Conservation (phyloP, 2,888 invertebrate species). For the Adela reaumurella region DNA sequence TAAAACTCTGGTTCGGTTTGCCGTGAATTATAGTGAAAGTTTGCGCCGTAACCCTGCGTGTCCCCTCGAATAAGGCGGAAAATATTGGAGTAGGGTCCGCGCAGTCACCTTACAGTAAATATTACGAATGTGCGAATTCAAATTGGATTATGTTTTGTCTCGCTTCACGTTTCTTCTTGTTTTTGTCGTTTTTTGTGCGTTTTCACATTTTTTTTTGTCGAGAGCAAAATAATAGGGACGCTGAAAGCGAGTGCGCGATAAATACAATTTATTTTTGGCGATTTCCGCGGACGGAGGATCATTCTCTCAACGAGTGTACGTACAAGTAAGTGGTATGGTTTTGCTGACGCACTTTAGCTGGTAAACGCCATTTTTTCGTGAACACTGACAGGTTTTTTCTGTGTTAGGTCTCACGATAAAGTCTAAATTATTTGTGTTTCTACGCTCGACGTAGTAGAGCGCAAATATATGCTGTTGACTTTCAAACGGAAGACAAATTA, state of each 20-base stretch:
- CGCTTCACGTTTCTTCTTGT: background rate
- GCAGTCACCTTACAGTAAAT: background rate
- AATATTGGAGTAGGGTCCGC: background rate
- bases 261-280: background rate
- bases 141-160: background rate
- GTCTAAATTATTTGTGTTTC: no score
- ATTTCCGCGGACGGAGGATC: background rate
- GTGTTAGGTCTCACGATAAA: no score
- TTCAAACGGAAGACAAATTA: no score
- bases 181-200: background rate
- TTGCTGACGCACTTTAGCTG: no score
- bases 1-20: no score
- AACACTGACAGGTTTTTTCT: no score
- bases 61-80: background rate
- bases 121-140: background rate
- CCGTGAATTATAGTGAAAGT: no score
- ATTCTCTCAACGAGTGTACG: background rate
- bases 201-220: background rate
- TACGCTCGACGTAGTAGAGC: no score
- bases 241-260: background rate
- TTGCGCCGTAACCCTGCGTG: background rate
- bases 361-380: no score
- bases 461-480: no score
- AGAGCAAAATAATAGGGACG: background rate
- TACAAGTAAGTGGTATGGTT: no score